Evolutionary conservation across 2,888 invertebrate species (phyloP), one percentile per base, ranked within the genome.

Genomic region (Sylvicola fuscatus): DNA sequence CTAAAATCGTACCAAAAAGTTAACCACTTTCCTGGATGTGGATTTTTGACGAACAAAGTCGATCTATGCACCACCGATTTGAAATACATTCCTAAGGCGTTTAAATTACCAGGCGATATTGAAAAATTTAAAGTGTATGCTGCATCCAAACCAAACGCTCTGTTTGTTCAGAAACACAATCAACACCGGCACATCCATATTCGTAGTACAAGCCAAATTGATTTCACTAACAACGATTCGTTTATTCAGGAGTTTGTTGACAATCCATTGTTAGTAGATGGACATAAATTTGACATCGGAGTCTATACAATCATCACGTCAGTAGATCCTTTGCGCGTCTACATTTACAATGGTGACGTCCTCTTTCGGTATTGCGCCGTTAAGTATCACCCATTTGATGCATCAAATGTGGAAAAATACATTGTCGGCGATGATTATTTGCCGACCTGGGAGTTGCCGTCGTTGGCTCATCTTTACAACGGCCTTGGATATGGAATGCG

Each of bases 201-300:
- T 37, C 69, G 70, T 45, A 66, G 70, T 42, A 61, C 78, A 30
- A 60, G 66, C 3, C 72, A 79, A 36, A 65, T 92, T 33, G 72
- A 89, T 55, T 57, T 86, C 38, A 59, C 65, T 12, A 61, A 64
- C 31, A 68, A 68, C 26, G 78, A 75, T 36, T 78, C 76, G 35
- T 97, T 97, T 55, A 69, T 95, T 3, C 95, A 95, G 52, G 82
- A 92, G 55, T 97, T 78, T 54, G 66, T 97, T 14, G 74, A 78
- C 44, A 79, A 74, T 42, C 95, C 95, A 3, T 73, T 82, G 45
- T 62, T 97, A 13, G 78, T 97, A 3, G 89, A 89, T 54, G 89
- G 87, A 2, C 73, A 84, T 55, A 93, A 92, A 62, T 97, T 97
- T 58, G 97, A 97, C 59, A 83, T 97, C 54, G 95, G 97, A 7